Evolutionary conservation across 2,797 vertebrate species (phyloP).

Genomic region (Astyanax mexicanus): DNA sequence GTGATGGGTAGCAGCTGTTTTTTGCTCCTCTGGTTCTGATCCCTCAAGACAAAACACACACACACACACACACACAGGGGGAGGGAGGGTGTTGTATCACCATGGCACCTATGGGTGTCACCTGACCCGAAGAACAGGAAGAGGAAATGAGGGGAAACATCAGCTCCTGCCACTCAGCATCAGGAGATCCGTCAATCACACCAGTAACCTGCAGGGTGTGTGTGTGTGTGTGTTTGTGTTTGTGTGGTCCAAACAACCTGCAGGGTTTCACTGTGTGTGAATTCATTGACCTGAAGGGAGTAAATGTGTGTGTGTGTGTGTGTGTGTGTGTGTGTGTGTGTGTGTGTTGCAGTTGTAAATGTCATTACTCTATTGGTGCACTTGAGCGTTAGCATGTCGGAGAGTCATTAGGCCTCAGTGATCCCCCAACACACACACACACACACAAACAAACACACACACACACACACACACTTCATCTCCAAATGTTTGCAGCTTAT

Average conservation of each 20-base stretch:
- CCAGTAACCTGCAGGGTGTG: constrained; percentile 64
- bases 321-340: constrained; percentile 1
- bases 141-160: constrained; percentile 82
- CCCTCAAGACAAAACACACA: no score
- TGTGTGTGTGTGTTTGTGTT: neutral
- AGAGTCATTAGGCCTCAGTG: constrained; percentile 20
- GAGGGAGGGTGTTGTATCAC: constrained; percentile 68
- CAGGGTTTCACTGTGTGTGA: constrained; percentile 60
- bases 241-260: constrained; percentile 23
- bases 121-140: constrained; percentile 77
- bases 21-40: constrained; percentile 48
- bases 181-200: constrained; percentile 78
- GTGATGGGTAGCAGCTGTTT: constrained; percentile 75
- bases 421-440: no score
- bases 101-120: constrained; percentile 82
- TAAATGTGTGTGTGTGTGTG: constrained; percentile 2
- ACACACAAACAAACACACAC: no score
- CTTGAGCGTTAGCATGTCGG: neutral
- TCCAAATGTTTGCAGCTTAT: no score
- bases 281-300: constrained; percentile 73
- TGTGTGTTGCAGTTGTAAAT: no score
- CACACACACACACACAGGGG: constrained; percentile 40
- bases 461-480: no score
- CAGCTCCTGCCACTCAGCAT: constrained; percentile 78
- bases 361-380: neutral